Conservation (phyloP, 1,140 invertebrate genomes). For the Grapholita molesta region DNA sequence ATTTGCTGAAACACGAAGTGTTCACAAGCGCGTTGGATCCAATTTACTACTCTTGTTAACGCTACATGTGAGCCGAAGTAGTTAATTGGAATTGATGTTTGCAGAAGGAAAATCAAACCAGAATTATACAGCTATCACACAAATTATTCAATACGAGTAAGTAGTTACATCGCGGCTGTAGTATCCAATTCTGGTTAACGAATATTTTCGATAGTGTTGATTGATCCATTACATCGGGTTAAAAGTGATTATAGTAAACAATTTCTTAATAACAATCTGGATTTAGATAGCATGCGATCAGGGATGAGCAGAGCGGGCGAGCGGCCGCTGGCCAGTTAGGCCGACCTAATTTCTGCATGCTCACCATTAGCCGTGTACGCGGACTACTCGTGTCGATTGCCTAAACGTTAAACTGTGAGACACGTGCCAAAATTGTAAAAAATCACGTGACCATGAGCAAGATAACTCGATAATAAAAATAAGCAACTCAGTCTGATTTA, state of each 20-base stretch:
- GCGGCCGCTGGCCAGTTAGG: slow-evolving; percentile 6
- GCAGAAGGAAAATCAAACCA: background rate
- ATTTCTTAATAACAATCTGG: slow-evolving; percentile 15
- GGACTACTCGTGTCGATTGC: background rate
- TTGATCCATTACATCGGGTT: slow-evolving; percentile 4
- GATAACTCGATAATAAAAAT: background rate
- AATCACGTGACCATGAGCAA: background rate
- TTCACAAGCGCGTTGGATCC: background rate
- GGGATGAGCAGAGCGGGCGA: background rate
- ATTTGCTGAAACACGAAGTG: background rate
- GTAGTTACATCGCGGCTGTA: background rate
- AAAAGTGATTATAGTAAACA: background rate
- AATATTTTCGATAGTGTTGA: background rate
- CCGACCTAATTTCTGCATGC: slow-evolving; percentile 6
- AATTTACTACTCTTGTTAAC: background rate
- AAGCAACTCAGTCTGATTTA: too few relatives aligned
- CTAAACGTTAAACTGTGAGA: background rate
- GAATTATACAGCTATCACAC: background rate
- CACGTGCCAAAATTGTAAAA: slow-evolving; percentile 9
- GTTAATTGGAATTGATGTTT: background rate
- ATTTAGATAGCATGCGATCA: slow-evolving; percentile 9
- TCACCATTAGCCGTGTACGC: background rate
- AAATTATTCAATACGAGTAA: background rate
- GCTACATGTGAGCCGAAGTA: background rate
- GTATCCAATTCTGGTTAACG: background rate